phyloP scores from a whole-genome alignment of 35 echinoderm and acorn worm genomes.

The Lytechinus pictus region DNA sequence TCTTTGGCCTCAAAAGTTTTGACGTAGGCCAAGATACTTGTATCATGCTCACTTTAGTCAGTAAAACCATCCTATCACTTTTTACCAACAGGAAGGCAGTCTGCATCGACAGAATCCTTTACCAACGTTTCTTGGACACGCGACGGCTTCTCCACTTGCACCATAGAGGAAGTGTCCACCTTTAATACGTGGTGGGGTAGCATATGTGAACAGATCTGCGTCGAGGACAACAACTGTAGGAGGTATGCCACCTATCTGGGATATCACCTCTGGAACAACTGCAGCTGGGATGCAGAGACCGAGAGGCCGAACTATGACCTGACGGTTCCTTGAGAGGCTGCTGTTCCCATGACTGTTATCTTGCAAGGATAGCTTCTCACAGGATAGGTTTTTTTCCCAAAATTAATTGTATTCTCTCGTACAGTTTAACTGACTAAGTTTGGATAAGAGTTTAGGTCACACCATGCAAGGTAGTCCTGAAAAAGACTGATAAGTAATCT shows the following conservation, averaged over 20 bases:
- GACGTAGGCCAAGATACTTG: too few species aligned
- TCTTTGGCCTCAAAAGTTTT: too few species aligned
- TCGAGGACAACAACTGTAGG: constrained; percentile 78
- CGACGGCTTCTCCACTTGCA: constrained; percentile 89
- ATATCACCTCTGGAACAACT: constrained; percentile 95
- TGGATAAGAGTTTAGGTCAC: too few species aligned
- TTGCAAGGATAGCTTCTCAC: background rate
- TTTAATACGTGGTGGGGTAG: constrained; percentile 77
- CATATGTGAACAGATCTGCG: constrained; percentile 67
- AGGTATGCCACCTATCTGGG: constrained; percentile 75
- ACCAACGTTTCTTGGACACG: constrained; percentile 74
- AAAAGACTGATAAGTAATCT: too few species aligned
- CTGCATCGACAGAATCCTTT: constrained; percentile 40
- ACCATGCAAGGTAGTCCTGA: too few species aligned
- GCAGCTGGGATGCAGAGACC: constrained; percentile 65
- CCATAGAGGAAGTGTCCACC: constrained; percentile 56
- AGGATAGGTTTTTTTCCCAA: background rate
- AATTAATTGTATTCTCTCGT: background rate
- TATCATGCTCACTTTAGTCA: too few species aligned
- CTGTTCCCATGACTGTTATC: background rate
- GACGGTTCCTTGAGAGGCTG: constrained; percentile 59
- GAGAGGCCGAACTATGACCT: constrained; percentile 78
- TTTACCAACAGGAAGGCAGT: constrained; percentile 61
- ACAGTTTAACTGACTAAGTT: background rate
- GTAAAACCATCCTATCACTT: too few species aligned